These are phyloP conservation scores for Mellivora capensis DNA, from an alignment of 2,113 vertebrate genomes.

Conservation along the genomic window DNA sequence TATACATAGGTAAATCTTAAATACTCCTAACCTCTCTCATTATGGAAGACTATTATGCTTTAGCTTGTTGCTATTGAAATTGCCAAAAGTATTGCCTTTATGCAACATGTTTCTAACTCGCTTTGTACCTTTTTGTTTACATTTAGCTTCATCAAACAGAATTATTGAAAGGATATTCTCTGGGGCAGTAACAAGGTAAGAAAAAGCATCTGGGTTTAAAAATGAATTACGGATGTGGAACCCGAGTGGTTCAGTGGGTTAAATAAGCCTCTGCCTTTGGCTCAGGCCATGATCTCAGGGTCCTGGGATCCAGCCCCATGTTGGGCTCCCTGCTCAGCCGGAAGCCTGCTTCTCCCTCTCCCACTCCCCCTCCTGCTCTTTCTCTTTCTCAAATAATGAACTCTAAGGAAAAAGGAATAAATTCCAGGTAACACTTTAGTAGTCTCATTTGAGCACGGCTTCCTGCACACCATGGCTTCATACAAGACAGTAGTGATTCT, in stretches of 20 bases:
- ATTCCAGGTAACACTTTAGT: neutral
- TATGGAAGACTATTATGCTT: neutral
- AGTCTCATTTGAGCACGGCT: constrained; percentile 13
- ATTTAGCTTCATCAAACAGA: constrained; percentile 93
- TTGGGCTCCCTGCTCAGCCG: neutral
- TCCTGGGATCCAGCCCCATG: neutral
- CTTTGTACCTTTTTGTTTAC: constrained; percentile 67
- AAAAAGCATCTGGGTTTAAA: constrained; percentile 15
- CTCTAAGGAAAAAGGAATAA: neutral
- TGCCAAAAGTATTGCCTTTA: neutral
- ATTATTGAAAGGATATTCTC: constrained; percentile 98
- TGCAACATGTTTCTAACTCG: constrained; percentile 24
- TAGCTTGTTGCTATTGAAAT: constrained; percentile 29
- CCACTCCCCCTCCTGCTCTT: neutral
- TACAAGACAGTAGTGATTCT: constrained; percentile 9
- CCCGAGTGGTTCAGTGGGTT: neutral
- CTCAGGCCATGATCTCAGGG: neutral
- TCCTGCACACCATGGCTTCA: neutral
- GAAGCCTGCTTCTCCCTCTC: neutral
- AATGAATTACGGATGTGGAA: neutral
- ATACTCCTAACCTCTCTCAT: neutral
- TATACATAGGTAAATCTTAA: constrained; percentile 30
- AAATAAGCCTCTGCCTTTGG: neutral
- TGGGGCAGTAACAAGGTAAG: constrained; percentile 96
- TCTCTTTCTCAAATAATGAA: neutral